phyloP scores from a whole-genome alignment of 2,888 invertebrate genomes.

The Stenotaenia linearis region DNA sequence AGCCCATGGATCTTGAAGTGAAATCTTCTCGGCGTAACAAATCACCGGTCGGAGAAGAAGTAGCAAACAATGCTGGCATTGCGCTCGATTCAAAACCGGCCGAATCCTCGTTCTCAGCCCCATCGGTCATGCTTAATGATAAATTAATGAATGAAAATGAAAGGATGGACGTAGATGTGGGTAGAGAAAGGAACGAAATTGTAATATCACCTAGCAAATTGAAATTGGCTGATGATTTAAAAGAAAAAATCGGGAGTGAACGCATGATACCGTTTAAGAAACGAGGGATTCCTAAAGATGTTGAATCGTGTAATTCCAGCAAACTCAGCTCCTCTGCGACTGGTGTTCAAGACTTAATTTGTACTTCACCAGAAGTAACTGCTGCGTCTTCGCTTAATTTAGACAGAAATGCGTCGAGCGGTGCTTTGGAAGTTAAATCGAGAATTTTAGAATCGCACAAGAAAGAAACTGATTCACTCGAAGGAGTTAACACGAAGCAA shows the following conservation, averaged over 20 bases:
- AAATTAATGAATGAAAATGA: neutral
- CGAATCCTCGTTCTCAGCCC: neutral
- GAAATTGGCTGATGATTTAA: constrained; percentile 5
- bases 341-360: neutral
- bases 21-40: neutral
- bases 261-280: constrained; percentile 36
- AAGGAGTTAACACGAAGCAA: neutral
- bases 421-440: neutral
- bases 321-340: neutral
- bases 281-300: constrained; percentile 35
- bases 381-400: neutral
- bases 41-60: neutral
- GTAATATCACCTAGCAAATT: neutral
- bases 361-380: neutral
- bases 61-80: neutral
- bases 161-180: neutral
- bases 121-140: neutral
- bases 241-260: constrained; percentile 33
- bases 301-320: constrained; percentile 18
- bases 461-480: neutral
- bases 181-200: neutral
- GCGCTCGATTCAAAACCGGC: neutral
- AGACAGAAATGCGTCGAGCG: neutral
- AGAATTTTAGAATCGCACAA: neutral
- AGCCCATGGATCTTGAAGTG: constrained; percentile 26